Percentiles rank a stretch among this genome's conserved stretches.
Conservation (phyloP, 2,797 vertebrate genomes). For the Catamblyrhynchus diadema region DNA sequence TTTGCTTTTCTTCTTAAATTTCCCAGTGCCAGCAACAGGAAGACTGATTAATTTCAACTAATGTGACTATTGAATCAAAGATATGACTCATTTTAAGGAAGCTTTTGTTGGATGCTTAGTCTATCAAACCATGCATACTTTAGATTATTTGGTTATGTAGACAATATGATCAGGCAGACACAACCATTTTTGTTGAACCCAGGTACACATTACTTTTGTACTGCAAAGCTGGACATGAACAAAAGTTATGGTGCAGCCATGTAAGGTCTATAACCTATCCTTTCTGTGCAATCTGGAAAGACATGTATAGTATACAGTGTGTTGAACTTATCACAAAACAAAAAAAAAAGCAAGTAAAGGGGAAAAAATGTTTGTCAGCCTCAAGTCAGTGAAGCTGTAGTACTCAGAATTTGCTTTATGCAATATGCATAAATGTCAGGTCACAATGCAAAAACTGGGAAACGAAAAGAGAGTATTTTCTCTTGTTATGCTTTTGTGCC, state of each 20-base stretch:
- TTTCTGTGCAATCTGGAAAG: neutral
- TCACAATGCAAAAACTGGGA: slow-evolving; percentile 11
- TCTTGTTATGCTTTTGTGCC: neutral
- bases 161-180: slow-evolving; percentile 7
- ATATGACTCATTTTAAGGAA: slow-evolving; percentile 66
- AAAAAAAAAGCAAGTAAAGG: slow-evolving; percentile 27
- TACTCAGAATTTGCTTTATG: slow-evolving; percentile 15
- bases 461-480: slow-evolving; percentile 48
- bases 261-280: neutral
- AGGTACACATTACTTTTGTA: neutral
- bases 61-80: slow-evolving; percentile 58
- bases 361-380: neutral
- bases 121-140: slow-evolving; percentile 56
- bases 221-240: neutral
- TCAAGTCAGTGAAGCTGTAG: neutral
- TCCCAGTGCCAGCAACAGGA: slow-evolving; percentile 43
- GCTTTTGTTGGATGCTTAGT: slow-evolving; percentile 57
- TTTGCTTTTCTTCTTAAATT: slow-evolving; percentile 49
- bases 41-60: slow-evolving; percentile 66
- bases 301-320: neutral
- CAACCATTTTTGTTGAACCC: slow-evolving; percentile 24
- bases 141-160: slow-evolving; percentile 43
- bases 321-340: neutral
- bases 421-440: slow-evolving; percentile 48
- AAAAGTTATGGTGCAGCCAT: neutral